These are phyloP conservation scores for Dasyprocta punctata DNA, from an alignment of 2,113 vertebrate genomes.

Conservation along the genomic window DNA sequence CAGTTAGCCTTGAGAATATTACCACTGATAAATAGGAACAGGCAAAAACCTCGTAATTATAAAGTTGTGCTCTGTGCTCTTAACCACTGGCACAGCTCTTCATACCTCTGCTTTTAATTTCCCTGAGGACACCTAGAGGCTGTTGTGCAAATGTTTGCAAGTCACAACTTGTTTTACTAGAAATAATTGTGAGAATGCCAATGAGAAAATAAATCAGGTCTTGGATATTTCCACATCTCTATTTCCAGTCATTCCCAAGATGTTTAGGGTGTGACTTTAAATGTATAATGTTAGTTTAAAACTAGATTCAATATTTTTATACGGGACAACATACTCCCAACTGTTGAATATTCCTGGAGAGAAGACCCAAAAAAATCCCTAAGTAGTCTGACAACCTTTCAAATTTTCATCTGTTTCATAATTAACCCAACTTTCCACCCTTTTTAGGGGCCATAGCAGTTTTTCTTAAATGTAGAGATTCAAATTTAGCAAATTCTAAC, in stretches of 20 bases:
- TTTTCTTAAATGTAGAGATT: conserved; percentile 56
- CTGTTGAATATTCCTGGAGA: conserved; percentile 41
- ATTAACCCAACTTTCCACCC: background rate
- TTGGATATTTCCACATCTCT: conserved; percentile 60
- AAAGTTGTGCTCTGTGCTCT: conserved; percentile 60
- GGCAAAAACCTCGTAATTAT: conserved; percentile 58
- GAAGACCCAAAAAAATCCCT: background rate
- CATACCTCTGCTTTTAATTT: conserved; percentile 74
- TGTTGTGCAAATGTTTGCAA: conserved; percentile 75
- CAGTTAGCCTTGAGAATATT: conserved; percentile 69
- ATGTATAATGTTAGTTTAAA: conserved; percentile 64
- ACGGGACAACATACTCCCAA: background rate
- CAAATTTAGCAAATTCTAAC: conserved; percentile 28
- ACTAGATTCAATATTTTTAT: conserved; percentile 63
- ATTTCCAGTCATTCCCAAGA: conserved; percentile 69
- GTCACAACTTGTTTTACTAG: conserved; percentile 74
- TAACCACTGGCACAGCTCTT: conserved; percentile 64
- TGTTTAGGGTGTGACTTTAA: conserved; percentile 70
- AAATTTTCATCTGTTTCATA: conserved; percentile 21
- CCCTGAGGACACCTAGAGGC: conserved; percentile 66
- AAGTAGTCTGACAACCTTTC: conserved; percentile 3
- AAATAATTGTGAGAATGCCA: conserved; percentile 68
- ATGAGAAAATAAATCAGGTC: conserved; percentile 64
- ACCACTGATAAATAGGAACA: conserved; percentile 63
- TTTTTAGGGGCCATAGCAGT: background rate